Base-by-base conservation (phyloP, 2,888 invertebrate species). In the Sycophila texana region DNA sequence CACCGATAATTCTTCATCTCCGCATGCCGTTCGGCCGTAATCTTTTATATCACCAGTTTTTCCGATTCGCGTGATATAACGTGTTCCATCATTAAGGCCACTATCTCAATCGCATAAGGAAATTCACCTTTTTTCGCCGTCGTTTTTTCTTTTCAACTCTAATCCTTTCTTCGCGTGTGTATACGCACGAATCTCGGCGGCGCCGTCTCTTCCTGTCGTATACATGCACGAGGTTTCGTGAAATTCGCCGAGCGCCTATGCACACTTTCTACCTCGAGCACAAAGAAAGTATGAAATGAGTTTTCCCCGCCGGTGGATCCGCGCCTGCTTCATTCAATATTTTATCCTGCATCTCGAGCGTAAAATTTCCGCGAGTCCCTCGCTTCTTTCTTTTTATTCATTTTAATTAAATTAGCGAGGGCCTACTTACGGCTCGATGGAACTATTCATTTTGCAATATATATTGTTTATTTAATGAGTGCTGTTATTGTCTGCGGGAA, bases 201-300 rank as follows among this genome's bases (percentile, higher is more conserved):
- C n/a, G 14, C 22, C 55, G 61, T 47, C 47, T 63, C 30, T 63
- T 63, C n/a, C n/a, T 26, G 16, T 39, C 63, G 47, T 47, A n/a
- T 26, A 13, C 18, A 63, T 18, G 18, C n/a, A 68, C 20, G 65
- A 53, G 26, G 55, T 72, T 79, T 75, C 60, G 49, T 67, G 61
- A 79, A 75, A 67, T 70, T 74, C 57, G 53, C 65, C 51, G 58
- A 39, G 65, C 65, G 47, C 30, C 16, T n/a, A 4, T 14, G 39
- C 60, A 51, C 51, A 74, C 80, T 80, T 80, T 80, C 80, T 80
- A 80, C 55, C 26, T 77, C 60, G 77, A 16, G 63, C 20, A 74
- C 68, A 58, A 80, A 74, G 74, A 74, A 70, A 76, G 68, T 47
- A 73, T 70, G 63, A 74, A 80, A 67, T 73, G 70, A 66, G 66